Conservation (phyloP, 2,113 vertebrate genomes). For the Clarias magur region DNA sequence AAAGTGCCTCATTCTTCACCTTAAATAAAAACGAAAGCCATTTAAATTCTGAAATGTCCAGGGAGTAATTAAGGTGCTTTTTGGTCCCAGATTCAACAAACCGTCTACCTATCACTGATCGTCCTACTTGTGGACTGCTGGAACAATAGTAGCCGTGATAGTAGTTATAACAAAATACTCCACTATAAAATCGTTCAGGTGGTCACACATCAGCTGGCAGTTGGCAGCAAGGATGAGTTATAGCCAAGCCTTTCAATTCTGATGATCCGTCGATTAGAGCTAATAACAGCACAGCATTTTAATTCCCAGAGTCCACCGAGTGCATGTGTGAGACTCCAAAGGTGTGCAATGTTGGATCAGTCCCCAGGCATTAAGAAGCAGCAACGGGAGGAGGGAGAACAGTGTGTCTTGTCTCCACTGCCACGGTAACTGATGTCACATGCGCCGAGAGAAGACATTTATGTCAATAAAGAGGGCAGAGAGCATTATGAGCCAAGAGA, state of each 20-base stretch:
- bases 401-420: slow-evolving; percentile 18
- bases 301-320: slow-evolving; percentile 10
- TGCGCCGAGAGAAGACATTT: slow-evolving; percentile 23
- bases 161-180: slow-evolving; percentile 7
- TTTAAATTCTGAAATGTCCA: background rate
- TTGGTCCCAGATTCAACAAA: slow-evolving; percentile 25
- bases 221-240: slow-evolving; percentile 51
- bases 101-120: slow-evolving; percentile 64
- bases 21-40: background rate
- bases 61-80: slow-evolving; percentile 7
- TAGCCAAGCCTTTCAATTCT: slow-evolving; percentile 56
- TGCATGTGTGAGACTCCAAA: background rate
- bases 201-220: slow-evolving; percentile 54
- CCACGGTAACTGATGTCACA: slow-evolving; percentile 37
- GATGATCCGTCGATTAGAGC: slow-evolving; percentile 57
- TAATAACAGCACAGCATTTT: slow-evolving; percentile 9
- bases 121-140: slow-evolving; percentile 30
- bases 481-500: slow-evolving; percentile 30
- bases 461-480: slow-evolving; percentile 42
- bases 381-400: slow-evolving; percentile 37
- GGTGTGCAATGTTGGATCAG: background rate
- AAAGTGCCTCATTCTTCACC: slow-evolving; percentile 10
- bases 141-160: slow-evolving; percentile 5
- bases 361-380: slow-evolving; percentile 37
- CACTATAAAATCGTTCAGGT: slow-evolving; percentile 55